Conservation (phyloP, 1,140 invertebrate species). For the Leptinotarsa texana region DNA sequence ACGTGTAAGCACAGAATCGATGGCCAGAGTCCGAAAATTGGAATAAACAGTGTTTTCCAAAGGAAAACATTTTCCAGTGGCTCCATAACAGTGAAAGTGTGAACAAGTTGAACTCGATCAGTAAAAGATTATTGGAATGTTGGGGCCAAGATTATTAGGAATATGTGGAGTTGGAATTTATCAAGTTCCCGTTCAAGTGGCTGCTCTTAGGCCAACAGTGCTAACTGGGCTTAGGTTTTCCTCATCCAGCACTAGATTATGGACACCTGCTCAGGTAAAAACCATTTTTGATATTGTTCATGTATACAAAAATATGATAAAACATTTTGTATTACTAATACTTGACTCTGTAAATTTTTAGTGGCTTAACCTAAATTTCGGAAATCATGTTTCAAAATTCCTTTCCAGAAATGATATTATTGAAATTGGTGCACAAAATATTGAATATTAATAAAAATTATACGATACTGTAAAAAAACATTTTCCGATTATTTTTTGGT, state of each 20-base stretch:
- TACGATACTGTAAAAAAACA: no score
- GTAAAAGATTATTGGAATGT: background rate
- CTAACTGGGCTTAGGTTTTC: background rate
- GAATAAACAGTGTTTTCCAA: conserved; percentile 10
- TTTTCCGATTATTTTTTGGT: no score
- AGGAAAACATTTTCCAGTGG: conserved; percentile 8
- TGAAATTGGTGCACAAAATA: no score
- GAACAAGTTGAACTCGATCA: background rate
- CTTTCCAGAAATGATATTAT: no score
- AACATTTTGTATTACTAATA: no score
- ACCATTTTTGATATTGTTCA: background rate
- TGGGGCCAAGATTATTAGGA: background rate
- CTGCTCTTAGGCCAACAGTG: conserved; percentile 10
- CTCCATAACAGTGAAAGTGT: background rate
- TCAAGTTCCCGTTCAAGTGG: conserved; percentile 4
- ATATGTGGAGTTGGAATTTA: background rate
- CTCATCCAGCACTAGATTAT: background rate
- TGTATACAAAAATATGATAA: no score
- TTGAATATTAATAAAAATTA: no score
- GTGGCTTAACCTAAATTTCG: no score
- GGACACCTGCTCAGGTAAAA: conserved; percentile 7
- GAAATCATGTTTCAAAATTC: no score
- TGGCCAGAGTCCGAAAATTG: conserved; percentile 16
- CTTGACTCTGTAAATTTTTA: no score
- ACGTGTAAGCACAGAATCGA: background rate